A percentile compares a stretch with the other conserved stretches of the same genome.
phyloP scores from a whole-genome alignment of 2,797 vertebrate species.

The Decapterus maruadsi region DNA sequence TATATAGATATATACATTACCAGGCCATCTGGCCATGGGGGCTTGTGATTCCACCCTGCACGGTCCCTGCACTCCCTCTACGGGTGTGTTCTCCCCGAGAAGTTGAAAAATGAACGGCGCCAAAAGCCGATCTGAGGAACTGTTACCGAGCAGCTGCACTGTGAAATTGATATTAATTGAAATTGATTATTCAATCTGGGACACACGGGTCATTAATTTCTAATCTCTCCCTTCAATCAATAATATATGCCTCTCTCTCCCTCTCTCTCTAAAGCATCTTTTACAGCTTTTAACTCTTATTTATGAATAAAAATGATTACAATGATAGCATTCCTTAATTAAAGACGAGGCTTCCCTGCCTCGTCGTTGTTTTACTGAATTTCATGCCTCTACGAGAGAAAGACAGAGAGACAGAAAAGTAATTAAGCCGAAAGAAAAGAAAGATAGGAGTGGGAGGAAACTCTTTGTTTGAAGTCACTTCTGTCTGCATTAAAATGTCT shows the following conservation, averaged over 20 bases:
- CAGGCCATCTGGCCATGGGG: conserved; percentile 8
- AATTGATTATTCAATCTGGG: conserved; percentile 86
- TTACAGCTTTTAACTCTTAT: conserved; percentile 70
- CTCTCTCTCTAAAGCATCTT: conserved; percentile 63
- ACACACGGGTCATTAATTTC: conserved; percentile 86
- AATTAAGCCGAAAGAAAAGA: conserved; percentile 34
- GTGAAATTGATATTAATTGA: conserved; percentile 85
- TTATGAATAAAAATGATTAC: conserved; percentile 74
- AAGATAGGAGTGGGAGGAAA: conserved; percentile 10
- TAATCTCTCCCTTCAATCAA: conserved; percentile 84
- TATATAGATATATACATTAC: not conserved
- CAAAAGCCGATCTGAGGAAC: conserved; percentile 63
- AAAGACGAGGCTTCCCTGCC: conserved; percentile 50
- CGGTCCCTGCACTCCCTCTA: conserved; percentile 22
- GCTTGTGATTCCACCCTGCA: conserved; percentile 9
- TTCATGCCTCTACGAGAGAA: conserved; percentile 22
- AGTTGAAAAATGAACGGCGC: conserved; percentile 73
- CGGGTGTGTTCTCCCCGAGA: conserved; percentile 35
- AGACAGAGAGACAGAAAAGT: conserved; percentile 6
- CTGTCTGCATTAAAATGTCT: conserved; percentile 19
- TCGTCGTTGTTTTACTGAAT: conserved; percentile 61
- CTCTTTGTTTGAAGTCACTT: conserved; percentile 15
- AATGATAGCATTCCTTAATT: conserved; percentile 66
- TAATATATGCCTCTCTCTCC: conserved; percentile 71
- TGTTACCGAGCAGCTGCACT: conserved; percentile 78